Conservation (phyloP, 2,113 vertebrate genomes). For the Ptilonorhynchus violaceus region DNA sequence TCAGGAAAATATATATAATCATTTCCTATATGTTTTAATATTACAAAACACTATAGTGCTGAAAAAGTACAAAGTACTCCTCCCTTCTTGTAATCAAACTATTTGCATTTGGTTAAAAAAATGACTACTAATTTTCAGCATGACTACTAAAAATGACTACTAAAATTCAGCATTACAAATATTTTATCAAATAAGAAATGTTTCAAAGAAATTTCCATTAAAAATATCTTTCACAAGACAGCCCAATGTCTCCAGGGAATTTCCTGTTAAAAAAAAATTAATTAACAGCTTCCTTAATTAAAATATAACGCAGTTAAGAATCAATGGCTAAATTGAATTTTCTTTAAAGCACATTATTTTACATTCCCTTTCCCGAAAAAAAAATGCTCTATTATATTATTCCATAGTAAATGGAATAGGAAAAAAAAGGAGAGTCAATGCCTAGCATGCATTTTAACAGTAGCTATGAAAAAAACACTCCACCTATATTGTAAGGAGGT, state of each 20-base stretch:
- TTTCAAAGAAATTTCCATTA: conserved; percentile 1
- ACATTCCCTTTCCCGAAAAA: conserved; percentile 49
- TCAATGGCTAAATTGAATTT: conserved; percentile 57
- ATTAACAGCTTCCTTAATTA: conserved; percentile 63
- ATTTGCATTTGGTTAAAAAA: background rate
- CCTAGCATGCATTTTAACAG: background rate
- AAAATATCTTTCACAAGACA: conserved; percentile 31
- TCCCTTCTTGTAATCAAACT: background rate
- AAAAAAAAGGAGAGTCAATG: background rate
- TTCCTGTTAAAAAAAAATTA: background rate
- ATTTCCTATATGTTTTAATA: background rate
- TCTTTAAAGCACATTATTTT: conserved; percentile 35
- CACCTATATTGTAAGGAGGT: background rate
- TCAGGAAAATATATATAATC: background rate
- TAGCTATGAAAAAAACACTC: background rate
- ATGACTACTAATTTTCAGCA: background rate
- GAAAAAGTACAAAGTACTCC: background rate
- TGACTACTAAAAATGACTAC: background rate
- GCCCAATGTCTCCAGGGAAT: conserved; percentile 16
- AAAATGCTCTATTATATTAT: conserved; percentile 24
- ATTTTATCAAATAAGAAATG: background rate
- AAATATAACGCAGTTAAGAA: conserved; percentile 47
- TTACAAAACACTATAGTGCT: background rate
- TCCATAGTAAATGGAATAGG: background rate
- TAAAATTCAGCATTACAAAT: background rate